These are phyloP conservation scores for Heliocidaris erythrogramma DNA, from an alignment of 35 echinoderm and acorn worm species.

Conservation along the genomic window DNA sequence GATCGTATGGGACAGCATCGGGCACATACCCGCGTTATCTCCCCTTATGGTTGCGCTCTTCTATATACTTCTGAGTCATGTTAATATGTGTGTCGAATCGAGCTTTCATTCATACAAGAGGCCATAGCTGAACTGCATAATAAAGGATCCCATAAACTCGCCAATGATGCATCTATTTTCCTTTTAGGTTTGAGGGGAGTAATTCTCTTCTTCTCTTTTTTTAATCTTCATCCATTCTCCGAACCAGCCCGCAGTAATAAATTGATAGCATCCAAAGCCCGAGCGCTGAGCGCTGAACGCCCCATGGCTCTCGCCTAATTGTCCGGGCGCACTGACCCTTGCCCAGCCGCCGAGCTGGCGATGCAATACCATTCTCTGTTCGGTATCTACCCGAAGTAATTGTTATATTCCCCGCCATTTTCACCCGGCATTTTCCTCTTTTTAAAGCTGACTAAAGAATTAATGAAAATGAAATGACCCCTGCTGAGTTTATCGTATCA, in stretches of 20 bases:
- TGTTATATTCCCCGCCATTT: slow-evolving; percentile 24
- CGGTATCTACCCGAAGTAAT: slow-evolving; percentile 11
- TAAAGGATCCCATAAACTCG: neutral
- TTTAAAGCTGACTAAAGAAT: neutral
- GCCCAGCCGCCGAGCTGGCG: slow-evolving; percentile 13
- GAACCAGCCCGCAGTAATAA: slow-evolving; percentile 20
- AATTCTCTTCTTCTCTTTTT: neutral
- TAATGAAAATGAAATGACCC: slow-evolving; percentile 39
- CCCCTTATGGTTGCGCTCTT: neutral
- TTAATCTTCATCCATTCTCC: neutral
- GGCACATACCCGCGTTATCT: too few species aligned
- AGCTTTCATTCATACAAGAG: slow-evolving; percentile 2
- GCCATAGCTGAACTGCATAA: neutral
- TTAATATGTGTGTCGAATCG: neutral
- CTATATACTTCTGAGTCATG: neutral
- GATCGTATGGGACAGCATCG: too few species aligned
- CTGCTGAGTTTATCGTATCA: slow-evolving; percentile 30
- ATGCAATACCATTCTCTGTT: slow-evolving; percentile 16
- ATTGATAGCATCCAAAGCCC: slow-evolving; percentile 20
- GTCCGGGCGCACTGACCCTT: slow-evolving; percentile 32
- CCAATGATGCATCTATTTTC: slow-evolving; percentile 2
- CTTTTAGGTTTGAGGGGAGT: neutral
- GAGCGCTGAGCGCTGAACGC: neutral
- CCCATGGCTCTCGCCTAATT: slow-evolving; percentile 39
- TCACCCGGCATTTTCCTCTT: neutral